phyloP scores from a whole-genome alignment of 2,113 vertebrate genomes.

The Cricetomys ansorgei region DNA sequence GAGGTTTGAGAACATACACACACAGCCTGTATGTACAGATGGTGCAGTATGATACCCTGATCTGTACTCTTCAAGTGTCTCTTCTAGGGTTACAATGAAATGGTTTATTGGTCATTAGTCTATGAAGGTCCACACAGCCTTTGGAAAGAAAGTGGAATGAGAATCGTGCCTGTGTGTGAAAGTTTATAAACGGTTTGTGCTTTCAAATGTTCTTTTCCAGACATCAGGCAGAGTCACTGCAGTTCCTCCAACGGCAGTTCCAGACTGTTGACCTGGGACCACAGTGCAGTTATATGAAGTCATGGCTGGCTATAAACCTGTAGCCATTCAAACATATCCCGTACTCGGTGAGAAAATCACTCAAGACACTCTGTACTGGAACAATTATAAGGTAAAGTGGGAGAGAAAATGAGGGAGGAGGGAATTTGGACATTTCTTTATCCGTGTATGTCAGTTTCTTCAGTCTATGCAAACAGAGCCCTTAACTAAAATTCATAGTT shows the following conservation, averaged over 20 bases:
- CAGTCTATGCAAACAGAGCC: not conserved
- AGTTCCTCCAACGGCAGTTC: conserved; percentile 21
- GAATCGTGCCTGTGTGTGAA: not conserved
- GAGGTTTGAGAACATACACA: not conserved
- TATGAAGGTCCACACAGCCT: not conserved
- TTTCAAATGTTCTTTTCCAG: conserved; percentile 73
- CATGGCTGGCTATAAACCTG: conserved; percentile 95
- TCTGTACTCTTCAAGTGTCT: not conserved
- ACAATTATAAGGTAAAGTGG: conserved; percentile 92
- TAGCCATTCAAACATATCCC: conserved; percentile 90
- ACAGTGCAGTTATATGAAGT: conserved; percentile 54
- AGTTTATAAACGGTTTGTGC: conserved; percentile 25
- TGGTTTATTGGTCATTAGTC: conserved; percentile 34
- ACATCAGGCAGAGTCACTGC: not conserved
- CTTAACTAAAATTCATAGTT: conserved; percentile 19
- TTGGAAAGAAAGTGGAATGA: not conserved
- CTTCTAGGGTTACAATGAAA: not conserved
- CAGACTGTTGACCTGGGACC: conserved; percentile 33
- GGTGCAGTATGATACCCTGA: not conserved
- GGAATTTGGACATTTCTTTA: not conserved
- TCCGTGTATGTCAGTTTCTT: not conserved
- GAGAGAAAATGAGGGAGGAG: not conserved
- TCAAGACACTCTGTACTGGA: conserved; percentile 97
- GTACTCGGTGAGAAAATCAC: conserved; percentile 95
- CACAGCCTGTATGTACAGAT: not conserved